Percentiles rank a stretch among this genome's conserved stretches.
Evolutionary conservation across 2,113 vertebrate genomes (phyloP).

Genomic region (Zosterops pallidus): DNA sequence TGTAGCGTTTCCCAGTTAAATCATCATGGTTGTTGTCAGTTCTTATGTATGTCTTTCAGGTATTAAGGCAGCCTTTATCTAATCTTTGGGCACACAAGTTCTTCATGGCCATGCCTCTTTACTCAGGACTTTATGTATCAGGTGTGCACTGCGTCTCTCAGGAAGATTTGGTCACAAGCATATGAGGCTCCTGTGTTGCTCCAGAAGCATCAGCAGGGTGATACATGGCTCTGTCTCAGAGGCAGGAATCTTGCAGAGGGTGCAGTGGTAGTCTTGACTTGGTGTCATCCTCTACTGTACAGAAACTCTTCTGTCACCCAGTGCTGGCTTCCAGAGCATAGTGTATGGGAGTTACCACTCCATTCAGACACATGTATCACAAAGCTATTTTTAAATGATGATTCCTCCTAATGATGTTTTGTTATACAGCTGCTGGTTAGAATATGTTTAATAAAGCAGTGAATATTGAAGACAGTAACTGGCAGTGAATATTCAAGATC

Average conservation of each 20-base stretch:
- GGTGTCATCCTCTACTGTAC: neutral
- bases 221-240: neutral
- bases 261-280: neutral
- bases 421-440: neutral
- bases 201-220: neutral
- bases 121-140: neutral
- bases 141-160: neutral
- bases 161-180: neutral
- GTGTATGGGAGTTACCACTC: neutral
- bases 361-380: neutral
- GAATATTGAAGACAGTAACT: neutral
- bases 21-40: neutral
- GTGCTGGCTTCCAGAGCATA: neutral
- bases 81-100: neutral
- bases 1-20: neutral
- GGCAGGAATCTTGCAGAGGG: neutral
- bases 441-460: neutral
- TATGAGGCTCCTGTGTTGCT: neutral
- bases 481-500: neutral
- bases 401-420: neutral
- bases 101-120: neutral
- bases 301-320: neutral
- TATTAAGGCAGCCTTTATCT: neutral
- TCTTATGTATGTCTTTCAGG: neutral
- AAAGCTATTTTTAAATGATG: neutral